Evolutionary conservation across 2,888 invertebrate genomes (phyloP).

Genomic region (Reticulitermes lucifugus): DNA sequence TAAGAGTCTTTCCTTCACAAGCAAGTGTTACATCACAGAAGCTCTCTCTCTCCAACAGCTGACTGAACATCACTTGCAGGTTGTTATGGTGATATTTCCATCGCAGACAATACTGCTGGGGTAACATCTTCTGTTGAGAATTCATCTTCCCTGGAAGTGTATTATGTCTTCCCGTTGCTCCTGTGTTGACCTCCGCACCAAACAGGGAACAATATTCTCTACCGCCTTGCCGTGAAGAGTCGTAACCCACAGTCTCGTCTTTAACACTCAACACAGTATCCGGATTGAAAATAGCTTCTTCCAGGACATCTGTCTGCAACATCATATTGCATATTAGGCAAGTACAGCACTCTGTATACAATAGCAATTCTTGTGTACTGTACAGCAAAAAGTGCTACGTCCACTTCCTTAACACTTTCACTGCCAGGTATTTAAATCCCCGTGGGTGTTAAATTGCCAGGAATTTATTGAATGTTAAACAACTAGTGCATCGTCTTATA

Average conservation of each 20-base stretch:
- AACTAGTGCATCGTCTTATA: too few relatives aligned
- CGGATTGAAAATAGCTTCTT: slow-evolving; percentile 15
- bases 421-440: too few relatives aligned
- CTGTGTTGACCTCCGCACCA: not conserved
- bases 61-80: slow-evolving; percentile 89
- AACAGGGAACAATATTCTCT: slow-evolving; percentile 18
- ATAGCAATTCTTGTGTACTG: too few relatives aligned
- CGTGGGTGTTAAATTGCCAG: too few relatives aligned
- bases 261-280: slow-evolving; percentile 20
- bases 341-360: not conserved
- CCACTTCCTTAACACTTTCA: too few relatives aligned
- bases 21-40: slow-evolving; percentile 93
- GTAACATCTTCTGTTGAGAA: slow-evolving; percentile 70
- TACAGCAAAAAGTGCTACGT: too few relatives aligned
- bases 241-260: slow-evolving; percentile 15
- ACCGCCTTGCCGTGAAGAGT: not conserved
- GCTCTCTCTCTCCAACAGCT: slow-evolving; percentile 85
- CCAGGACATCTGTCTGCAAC: slow-evolving; percentile 38
- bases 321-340: not conserved
- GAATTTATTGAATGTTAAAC: too few relatives aligned
- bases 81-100: slow-evolving; percentile 96
- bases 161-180: not conserved
- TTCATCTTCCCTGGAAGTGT: slow-evolving; percentile 43
- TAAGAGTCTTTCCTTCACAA: slow-evolving; percentile 83
- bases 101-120: slow-evolving; percentile 91